A percentile compares a stretch with the other conserved stretches of the same genome.
These are phyloP conservation scores for Sebastes hubbsi DNA, from an alignment of 2,797 vertebrate genomes.

Conservation along the genomic window DNA sequence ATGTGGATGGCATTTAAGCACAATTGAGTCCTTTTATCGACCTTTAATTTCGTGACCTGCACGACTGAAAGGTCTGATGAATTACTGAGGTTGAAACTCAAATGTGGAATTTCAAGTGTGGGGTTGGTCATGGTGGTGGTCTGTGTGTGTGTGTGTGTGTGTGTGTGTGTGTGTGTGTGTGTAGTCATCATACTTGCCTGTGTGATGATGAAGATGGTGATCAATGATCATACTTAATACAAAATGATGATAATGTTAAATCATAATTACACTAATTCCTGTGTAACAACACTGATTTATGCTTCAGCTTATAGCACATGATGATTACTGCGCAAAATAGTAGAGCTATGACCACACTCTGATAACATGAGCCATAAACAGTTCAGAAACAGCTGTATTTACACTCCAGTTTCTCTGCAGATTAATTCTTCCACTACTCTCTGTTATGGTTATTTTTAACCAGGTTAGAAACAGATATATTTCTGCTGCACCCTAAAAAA, in stretches of 20 bases:
- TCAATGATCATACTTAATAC: neutral
- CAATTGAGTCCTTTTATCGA: constrained; percentile 35
- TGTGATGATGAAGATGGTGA: neutral
- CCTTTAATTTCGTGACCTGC: constrained; percentile 31
- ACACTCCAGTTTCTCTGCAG: neutral
- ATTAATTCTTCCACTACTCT: neutral
- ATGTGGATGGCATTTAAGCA: constrained; percentile 44
- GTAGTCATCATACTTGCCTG: neutral
- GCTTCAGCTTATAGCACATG: neutral
- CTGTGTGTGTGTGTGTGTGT: too few species aligned
- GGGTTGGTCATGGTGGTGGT: neutral
- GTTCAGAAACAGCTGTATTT: neutral
- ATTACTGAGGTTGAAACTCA: constrained; percentile 5
- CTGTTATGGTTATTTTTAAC: neutral
- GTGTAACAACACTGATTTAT: neutral
- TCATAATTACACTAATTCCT: neutral
- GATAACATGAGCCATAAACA: neutral
- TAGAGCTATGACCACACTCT: neutral
- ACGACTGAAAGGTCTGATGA: constrained; percentile 22
- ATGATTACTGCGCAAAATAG: neutral
- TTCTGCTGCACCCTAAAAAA: neutral
- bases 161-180: too few species aligned
- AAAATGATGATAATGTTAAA: neutral
- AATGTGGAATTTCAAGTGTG: neutral
- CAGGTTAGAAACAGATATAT: neutral